Conservation (phyloP, 2,888 invertebrate genomes). For the Eristalis arbustorum region DNA sequence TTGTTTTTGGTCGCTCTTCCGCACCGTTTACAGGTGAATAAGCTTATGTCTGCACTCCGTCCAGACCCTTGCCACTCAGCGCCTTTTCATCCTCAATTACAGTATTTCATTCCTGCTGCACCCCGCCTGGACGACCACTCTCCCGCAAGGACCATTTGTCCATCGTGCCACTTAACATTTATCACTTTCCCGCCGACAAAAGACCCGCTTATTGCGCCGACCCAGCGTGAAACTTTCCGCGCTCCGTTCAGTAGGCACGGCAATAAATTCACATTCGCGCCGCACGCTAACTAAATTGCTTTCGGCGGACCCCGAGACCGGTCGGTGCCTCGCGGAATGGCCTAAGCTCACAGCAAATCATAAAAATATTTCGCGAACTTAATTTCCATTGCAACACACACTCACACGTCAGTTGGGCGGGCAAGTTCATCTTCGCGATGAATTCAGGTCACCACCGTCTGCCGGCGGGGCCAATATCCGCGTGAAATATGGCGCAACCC, state of each 20-base stretch:
- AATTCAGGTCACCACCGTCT: slow-evolving; percentile 53
- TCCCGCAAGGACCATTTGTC: neutral
- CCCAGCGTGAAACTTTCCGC: neutral
- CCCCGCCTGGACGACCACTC: neutral
- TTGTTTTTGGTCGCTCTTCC: no score
- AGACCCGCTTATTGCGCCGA: neutral
- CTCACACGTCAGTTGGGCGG: slow-evolving; percentile 1
- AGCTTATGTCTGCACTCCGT: neutral
- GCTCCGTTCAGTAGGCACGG: slow-evolving; percentile 7
- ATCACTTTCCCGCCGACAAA: neutral
- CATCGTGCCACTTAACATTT: neutral
- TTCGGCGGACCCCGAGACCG: neutral
- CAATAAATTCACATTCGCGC: slow-evolving; percentile 64
- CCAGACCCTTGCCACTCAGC: neutral
- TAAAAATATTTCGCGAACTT: slow-evolving; percentile 58
- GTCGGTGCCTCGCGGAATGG: slow-evolving; percentile 3
- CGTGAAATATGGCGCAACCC: slow-evolving; percentile 40
- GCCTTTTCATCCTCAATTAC: neutral
- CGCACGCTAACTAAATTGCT: slow-evolving; percentile 52
- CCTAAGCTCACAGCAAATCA: slow-evolving; percentile 39
- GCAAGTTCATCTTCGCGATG: slow-evolving; percentile 60
- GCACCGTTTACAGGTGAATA: neutral
- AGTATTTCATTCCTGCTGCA: neutral
- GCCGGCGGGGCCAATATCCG: slow-evolving; percentile 49
- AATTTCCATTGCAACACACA: slow-evolving; percentile 52